These are phyloP conservation scores for Peromyscus maniculatus DNA, from an alignment of 2,113 vertebrate genomes.

Conservation along the genomic window DNA sequence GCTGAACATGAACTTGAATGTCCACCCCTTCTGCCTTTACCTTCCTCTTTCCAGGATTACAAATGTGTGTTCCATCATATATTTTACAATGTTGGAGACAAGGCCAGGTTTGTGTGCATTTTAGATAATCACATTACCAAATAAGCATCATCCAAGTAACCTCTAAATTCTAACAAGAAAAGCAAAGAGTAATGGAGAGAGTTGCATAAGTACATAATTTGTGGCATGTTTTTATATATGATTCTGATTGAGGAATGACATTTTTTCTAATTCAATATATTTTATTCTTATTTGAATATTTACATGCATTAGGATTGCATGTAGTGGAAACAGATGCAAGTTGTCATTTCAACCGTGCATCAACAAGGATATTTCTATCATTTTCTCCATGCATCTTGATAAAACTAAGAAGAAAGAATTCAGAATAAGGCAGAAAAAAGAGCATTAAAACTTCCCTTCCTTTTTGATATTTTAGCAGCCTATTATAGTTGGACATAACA, in stretches of 20 bases:
- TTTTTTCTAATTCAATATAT: neutral
- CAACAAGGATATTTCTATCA: neutral
- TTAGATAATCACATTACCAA: neutral
- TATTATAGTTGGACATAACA: neutral
- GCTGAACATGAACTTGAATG: no score
- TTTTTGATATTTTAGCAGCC: neutral
- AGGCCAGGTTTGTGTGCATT: neutral
- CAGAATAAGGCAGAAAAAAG: neutral
- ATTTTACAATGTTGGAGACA: no score
- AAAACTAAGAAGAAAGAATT: neutral
- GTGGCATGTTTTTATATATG: neutral
- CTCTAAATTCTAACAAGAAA: slow-evolving; percentile 12
- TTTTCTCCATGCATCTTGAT: neutral
- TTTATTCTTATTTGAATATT: neutral
- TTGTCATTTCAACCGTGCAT: neutral
- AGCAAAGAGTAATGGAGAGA: neutral
- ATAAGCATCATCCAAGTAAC: no score
- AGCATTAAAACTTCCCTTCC: neutral
- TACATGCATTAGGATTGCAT: neutral
- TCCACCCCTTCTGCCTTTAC: neutral
- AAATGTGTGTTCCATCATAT: neutral
- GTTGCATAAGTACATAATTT: neutral
- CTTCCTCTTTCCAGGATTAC: neutral
- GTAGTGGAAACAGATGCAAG: neutral
- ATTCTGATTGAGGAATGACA: neutral